Conservation (phyloP, 2,797 vertebrate species). For the Parambassis ranga region DNA sequence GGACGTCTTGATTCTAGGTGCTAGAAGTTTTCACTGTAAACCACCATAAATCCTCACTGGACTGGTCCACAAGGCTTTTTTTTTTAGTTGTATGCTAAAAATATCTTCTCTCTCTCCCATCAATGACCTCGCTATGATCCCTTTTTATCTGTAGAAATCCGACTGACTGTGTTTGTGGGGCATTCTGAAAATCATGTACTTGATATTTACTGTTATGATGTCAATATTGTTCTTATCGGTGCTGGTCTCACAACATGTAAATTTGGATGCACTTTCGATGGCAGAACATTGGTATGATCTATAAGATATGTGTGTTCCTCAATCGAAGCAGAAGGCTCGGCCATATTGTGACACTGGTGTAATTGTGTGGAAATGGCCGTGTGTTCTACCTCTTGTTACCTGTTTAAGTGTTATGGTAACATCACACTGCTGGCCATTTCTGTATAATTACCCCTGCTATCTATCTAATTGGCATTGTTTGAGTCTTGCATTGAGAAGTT, state of each 20-base stretch:
- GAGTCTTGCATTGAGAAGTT: slow-evolving; percentile 57
- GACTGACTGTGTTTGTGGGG: slow-evolving; percentile 83
- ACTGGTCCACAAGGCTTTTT: slow-evolving; percentile 59
- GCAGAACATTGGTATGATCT: slow-evolving; percentile 63
- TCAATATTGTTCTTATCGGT: slow-evolving; percentile 79
- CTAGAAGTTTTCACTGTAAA: slow-evolving; percentile 79
- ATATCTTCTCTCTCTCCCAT: slow-evolving; percentile 39
- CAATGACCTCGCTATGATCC: slow-evolving; percentile 34
- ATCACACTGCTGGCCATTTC: slow-evolving; percentile 84
- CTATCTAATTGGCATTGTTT: slow-evolving; percentile 59
- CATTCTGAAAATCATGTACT: slow-evolving; percentile 81
- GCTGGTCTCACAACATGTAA: slow-evolving; percentile 80
- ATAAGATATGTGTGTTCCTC: slow-evolving; percentile 30
- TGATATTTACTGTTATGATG: slow-evolving; percentile 82
- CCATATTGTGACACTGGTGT: slow-evolving; percentile 67
- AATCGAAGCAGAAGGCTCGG: slow-evolving; percentile 42
- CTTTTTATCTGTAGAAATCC: slow-evolving; percentile 64
- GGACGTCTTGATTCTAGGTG: slow-evolving; percentile 74
- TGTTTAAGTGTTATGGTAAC: slow-evolving; percentile 85
- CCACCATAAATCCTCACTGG: slow-evolving; percentile 69
- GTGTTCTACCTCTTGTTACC: slow-evolving; percentile 89
- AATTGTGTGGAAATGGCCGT: slow-evolving; percentile 83
- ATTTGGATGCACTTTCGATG: slow-evolving; percentile 83
- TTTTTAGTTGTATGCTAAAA: slow-evolving; percentile 41
- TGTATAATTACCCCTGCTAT: slow-evolving; percentile 79